Conservation (phyloP, 2,888 invertebrate species). For the Hybos culiciformis region DNA sequence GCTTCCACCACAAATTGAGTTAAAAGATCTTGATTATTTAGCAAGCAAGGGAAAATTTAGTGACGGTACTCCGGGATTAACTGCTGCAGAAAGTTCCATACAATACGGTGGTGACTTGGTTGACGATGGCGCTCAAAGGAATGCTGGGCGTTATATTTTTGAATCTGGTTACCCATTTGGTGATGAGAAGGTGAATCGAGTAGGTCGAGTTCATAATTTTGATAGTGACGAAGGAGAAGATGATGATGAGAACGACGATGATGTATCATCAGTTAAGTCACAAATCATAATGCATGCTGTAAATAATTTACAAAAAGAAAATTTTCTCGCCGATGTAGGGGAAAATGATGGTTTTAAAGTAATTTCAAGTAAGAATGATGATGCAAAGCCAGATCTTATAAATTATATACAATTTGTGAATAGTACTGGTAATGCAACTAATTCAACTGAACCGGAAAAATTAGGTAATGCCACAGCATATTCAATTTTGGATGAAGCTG, state of each 20-base stretch:
- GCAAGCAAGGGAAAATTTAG: slow-evolving; percentile 7
- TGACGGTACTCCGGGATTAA: slow-evolving; percentile 16
- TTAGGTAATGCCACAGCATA: slow-evolving; percentile 26
- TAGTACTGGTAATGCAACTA: slow-evolving; percentile 10
- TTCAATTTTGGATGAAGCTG: slow-evolving; percentile 24
- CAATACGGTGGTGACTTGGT: slow-evolving; percentile 34
- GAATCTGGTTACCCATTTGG: slow-evolving; percentile 33
- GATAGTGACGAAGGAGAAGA: slow-evolving; percentile 13
- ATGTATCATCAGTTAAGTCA: slow-evolving; percentile 10
- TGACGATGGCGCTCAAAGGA: slow-evolving; percentile 25
- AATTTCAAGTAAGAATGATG: slow-evolving; percentile 7
- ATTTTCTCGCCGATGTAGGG: slow-evolving; percentile 27
- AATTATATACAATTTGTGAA: background rate
- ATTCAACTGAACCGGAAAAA: slow-evolving; percentile 16
- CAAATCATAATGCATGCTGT: slow-evolving; percentile 20
- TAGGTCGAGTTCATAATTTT: slow-evolving; percentile 13
- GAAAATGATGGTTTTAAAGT: slow-evolving; percentile 10
- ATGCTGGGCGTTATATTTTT: slow-evolving; percentile 28
- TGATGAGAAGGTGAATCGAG: slow-evolving; percentile 21
- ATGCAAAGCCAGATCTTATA: background rate
- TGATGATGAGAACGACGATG: slow-evolving; percentile 7
- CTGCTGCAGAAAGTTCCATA: slow-evolving; percentile 25
- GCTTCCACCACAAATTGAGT: slow-evolving; percentile 34
- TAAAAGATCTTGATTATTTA: slow-evolving; percentile 34
- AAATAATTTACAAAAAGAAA: slow-evolving; percentile 29